Base-by-base conservation (phyloP, 2,888 invertebrate species). In the Odontomyia ornata region DNA sequence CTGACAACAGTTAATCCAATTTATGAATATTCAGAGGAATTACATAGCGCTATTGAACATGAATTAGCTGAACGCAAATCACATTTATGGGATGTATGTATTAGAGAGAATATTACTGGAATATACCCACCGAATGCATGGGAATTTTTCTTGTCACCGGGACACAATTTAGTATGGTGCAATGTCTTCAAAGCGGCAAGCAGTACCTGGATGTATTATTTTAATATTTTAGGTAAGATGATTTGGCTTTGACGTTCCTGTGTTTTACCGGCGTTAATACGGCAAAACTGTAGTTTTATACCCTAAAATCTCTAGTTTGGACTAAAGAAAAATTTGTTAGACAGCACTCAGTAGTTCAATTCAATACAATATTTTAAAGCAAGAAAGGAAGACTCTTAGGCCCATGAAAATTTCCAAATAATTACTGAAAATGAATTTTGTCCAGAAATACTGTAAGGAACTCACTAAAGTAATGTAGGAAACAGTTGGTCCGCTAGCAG, bases 201-300 rank as follows among this genome's bases (percentile, higher is more conserved):
- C 81, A 93, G 93, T n/a, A 92, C 91, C 9, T 93, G 93, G 93
- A 89, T 93, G 87, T 92, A 93, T 85, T 93, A 93, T 85, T 93
- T 93, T 83, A 93, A 93, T 85, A 89, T 92, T 82, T 88, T 93
- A 78, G 93, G 93, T 87, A 88, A 88, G 84, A n/a, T n/a, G n/a
- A n/a, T n/a, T n/a, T n/a, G 86, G 23, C n/a, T n/a, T n/a, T n/a
- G n/a, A n/a, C 1, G 21, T 1, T 18, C 11, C 18, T 21, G 43
- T 13, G 9, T 43, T 13, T 43, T 43, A 5, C 43, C 13, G 43
- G 9, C 43, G 5, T 13, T 43, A 13, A 43, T n/a, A n/a, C n/a
- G n/a, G n/a, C n/a, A n/a, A n/a, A n/a, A n/a, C n/a, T n/a, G n/a
- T n/a, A n/a, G n/a, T n/a, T n/a, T n/a, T n/a, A n/a, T n/a, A n/a